Evolutionary conservation across 2,113 vertebrate species (phyloP).

Genomic region (Bubo bubo): DNA sequence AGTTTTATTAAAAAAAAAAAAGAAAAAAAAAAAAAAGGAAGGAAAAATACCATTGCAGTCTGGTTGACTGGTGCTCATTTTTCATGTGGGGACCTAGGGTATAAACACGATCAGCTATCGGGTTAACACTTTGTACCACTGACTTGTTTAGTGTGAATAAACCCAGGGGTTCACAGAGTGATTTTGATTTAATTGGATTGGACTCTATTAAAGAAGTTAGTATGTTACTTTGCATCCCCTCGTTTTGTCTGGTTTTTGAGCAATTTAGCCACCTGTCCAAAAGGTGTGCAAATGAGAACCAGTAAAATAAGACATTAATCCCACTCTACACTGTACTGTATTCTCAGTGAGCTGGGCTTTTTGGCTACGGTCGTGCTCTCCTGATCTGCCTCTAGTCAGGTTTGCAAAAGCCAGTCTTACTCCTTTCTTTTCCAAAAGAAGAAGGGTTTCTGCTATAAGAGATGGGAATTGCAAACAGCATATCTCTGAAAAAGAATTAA

Average conservation of each 20-base stretch:
- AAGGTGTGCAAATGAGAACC: slow-evolving; percentile 60
- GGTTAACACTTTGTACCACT: slow-evolving; percentile 51
- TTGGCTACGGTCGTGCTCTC: neutral
- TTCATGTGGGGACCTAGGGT: slow-evolving; percentile 48
- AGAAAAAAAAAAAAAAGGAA: neutral
- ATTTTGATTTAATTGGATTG: slow-evolving; percentile 74
- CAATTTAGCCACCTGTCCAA: slow-evolving; percentile 55
- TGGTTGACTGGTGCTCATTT: slow-evolving; percentile 65
- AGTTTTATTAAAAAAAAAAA: slow-evolving; percentile 75
- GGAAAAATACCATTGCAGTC: slow-evolving; percentile 68
- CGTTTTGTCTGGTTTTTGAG: slow-evolving; percentile 72
- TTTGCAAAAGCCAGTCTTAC: slow-evolving; percentile 17
- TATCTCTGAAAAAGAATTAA: neutral
- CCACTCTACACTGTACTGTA: neutral
- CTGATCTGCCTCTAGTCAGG: slow-evolving; percentile 11
- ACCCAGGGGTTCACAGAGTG: slow-evolving; percentile 68
- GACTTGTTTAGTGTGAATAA: slow-evolving; percentile 68
- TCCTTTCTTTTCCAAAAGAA: slow-evolving; percentile 14
- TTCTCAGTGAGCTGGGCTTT: slow-evolving; percentile 19
- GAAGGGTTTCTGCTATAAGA: neutral
- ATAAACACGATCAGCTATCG: slow-evolving; percentile 14
- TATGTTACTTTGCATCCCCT: slow-evolving; percentile 72
- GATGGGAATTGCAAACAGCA: neutral
- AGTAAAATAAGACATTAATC: slow-evolving; percentile 10
- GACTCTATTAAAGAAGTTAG: slow-evolving; percentile 83